These are phyloP conservation scores for Oncorhynchus clarkii DNA, from an alignment of 2,113 vertebrate genomes.

Conservation along the genomic window DNA sequence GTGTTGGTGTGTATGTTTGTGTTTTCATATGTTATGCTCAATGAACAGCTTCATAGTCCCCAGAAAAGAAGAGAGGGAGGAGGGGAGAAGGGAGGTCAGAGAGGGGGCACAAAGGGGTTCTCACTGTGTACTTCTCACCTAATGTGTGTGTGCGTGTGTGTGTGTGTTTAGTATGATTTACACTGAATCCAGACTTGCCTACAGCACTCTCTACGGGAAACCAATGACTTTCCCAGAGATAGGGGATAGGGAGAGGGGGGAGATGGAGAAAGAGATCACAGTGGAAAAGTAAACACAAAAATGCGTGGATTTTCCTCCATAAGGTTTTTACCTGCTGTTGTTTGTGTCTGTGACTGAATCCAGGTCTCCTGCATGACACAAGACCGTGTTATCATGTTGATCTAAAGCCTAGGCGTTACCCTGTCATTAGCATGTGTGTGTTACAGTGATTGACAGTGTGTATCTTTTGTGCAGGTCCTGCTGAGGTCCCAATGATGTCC, in stretches of 20 bases:
- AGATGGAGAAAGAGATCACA: not conserved
- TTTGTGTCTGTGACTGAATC: not conserved
- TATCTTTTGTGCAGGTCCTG: slow-evolving; percentile 79
- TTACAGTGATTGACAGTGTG: slow-evolving; percentile 12
- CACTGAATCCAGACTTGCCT: not conserved
- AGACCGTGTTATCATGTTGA: not conserved
- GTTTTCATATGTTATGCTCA: slow-evolving; percentile 50
- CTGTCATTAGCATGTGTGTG: not conserved
- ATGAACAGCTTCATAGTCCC: slow-evolving; percentile 64
- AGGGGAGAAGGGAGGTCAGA: not conserved
- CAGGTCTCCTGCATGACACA: no score
- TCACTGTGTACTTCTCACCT: slow-evolving; percentile 47
- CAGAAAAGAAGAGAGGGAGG: not conserved
- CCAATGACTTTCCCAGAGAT: slow-evolving; percentile 8
- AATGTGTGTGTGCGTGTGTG: not conserved
- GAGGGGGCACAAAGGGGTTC: slow-evolving; percentile 48
- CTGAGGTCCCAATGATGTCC: slow-evolving; percentile 99
- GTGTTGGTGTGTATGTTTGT: slow-evolving; percentile 25
- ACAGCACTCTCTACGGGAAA: slow-evolving; percentile 1
- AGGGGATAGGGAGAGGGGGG: not conserved
- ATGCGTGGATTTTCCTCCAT: no score
- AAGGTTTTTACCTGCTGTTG: not conserved
- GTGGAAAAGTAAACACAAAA: not conserved
- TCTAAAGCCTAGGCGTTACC: no score
- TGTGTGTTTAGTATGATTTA: slow-evolving; percentile 21